Evolutionary conservation across 2,113 vertebrate genomes (phyloP).

Genomic region (Clupea harengus): DNA sequence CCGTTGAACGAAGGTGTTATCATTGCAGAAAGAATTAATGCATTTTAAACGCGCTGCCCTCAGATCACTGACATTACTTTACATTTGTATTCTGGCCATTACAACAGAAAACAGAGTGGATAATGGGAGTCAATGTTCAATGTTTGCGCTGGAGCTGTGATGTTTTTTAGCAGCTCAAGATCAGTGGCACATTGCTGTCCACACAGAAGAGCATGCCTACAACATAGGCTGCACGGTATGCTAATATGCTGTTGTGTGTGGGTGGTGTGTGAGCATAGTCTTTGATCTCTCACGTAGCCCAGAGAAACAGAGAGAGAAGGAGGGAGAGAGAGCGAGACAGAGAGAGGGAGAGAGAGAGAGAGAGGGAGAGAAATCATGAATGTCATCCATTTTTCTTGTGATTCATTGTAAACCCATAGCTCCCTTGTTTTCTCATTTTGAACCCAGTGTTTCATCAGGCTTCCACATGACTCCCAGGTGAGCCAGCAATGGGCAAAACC

Average conservation of each 20-base stretch:
- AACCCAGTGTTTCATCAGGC: background rate
- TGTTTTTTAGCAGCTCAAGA: background rate
- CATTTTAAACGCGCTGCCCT: background rate
- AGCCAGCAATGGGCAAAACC: background rate
- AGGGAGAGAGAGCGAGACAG: background rate
- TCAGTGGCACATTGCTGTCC: background rate
- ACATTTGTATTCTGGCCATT: background rate
- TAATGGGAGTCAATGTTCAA: background rate
- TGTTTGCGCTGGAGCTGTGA: background rate
- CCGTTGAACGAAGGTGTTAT: background rate
- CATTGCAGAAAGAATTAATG: background rate
- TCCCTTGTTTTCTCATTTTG: conserved; percentile 12
- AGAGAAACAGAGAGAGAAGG: background rate
- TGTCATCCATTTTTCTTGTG: background rate
- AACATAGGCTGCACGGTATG: background rate
- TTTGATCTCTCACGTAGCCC: background rate
- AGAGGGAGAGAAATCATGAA: background rate
- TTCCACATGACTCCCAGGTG: background rate
- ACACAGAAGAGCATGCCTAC: background rate
- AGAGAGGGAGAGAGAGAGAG: background rate
- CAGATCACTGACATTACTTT: background rate
- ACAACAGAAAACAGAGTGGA: background rate
- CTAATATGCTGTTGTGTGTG: background rate
- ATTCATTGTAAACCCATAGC: background rate
- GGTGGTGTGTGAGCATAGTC: background rate